Evolutionary conservation across 2,113 vertebrate genomes (phyloP).

Genomic region (Oostethus manadensis): DNA sequence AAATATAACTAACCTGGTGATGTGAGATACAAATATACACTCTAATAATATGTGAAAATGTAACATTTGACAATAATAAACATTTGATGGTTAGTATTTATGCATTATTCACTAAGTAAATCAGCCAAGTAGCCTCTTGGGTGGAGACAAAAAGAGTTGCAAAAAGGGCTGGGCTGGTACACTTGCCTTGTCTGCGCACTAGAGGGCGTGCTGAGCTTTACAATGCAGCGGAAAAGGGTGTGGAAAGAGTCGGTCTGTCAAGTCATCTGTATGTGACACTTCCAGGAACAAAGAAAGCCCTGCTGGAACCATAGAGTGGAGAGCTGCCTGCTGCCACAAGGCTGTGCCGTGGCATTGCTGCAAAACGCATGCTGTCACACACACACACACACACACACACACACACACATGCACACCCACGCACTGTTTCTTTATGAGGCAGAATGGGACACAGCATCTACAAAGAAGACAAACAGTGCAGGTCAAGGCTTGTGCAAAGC

Average conservation of each 20-base stretch:
- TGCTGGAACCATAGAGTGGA: slow-evolving; percentile 35
- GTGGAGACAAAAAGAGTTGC: background rate
- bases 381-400: background rate
- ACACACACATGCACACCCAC: background rate
- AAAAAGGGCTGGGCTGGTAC: slow-evolving; percentile 33
- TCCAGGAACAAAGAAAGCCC: slow-evolving; percentile 60
- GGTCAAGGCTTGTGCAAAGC: slow-evolving; percentile 9
- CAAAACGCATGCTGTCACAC: slow-evolving; percentile 12
- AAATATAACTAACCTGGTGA: too few species aligned
- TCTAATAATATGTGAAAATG: too few species aligned
- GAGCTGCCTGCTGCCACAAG: slow-evolving; percentile 49
- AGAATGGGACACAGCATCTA: slow-evolving; percentile 35
- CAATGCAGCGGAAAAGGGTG: slow-evolving; percentile 19
- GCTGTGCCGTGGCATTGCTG: slow-evolving; percentile 56
- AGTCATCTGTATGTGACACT: slow-evolving; percentile 27
- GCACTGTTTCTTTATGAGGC: slow-evolving; percentile 14
- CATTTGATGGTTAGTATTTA: too few species aligned
- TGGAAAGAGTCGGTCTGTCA: slow-evolving; percentile 4
- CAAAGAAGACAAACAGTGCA: slow-evolving; percentile 18
- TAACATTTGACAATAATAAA: too few species aligned
- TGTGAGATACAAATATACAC: too few species aligned
- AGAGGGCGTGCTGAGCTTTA: slow-evolving; percentile 67
- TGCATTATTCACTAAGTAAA: too few species aligned
- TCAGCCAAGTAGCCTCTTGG: too few species aligned
- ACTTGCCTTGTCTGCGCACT: slow-evolving; percentile 42